Evolutionary conservation across 1,140 invertebrate species (phyloP), one percentile per base, ranked within the genome.

Genomic region (Drosophila albomicans): DNA sequence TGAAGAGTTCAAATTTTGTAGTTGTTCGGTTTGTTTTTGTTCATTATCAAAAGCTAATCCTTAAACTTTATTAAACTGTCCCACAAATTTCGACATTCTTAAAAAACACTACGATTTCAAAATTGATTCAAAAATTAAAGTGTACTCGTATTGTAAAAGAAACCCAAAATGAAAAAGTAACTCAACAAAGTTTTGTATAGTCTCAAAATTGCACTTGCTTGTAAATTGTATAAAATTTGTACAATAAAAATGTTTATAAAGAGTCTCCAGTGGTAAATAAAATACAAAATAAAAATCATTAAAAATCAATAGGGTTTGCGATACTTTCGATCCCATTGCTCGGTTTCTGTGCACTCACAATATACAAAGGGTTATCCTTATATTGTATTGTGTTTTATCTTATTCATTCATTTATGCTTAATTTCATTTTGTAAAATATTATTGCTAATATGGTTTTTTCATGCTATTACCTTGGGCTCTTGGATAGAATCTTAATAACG

Each of bases 21-120:
- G 35, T 61, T 64, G 35, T 75, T 70, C 61, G 58, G 48, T 73
- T 75, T 66, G 65, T 75, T 71, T 72, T 75, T 79, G 38, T 75
- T 62, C 38, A 64, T 79, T 90, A 90, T 85, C 87, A 89, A 90
- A 89, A 89, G 86, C 85, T 89, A 89, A 68, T 51, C 41, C 84
- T 87, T 82, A 82, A 25, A 73, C 58, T 54, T 69, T 79, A 57
- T 51, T 65, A 45, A 63, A 30, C 52, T 56, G 65, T 74, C 57
- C 65, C 78, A 85, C 56, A 85, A 85, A 78, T 65, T 82, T 65
- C 46, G 57, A 86, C 69, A 77, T 59, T 71, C 45, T 72, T 66
- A 75, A 72, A 78, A 78, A 79, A 76, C 66, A 59, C 77, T 75
- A 72, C 73, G 66, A 57, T 64, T 65, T 65, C 16, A 66, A 86